A percentile compares a stretch with the other conserved stretches of the same genome.
Conservation (phyloP, 2,888 invertebrate species). For the Parapristionchus giblindavisi region DNA sequence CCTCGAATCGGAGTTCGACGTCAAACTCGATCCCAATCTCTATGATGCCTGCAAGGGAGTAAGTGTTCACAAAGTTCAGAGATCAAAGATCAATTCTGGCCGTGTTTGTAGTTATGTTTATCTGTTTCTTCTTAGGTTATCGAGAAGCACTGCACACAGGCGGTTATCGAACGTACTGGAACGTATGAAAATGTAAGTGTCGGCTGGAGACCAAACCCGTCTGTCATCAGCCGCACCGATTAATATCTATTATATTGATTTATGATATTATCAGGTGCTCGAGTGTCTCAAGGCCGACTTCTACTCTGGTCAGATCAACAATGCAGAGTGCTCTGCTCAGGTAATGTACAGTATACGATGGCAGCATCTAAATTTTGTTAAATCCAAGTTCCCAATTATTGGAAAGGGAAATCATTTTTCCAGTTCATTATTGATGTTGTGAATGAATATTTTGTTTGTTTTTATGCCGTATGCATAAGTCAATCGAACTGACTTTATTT, state of each 20-base stretch:
- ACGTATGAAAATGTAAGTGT: slow-evolving; percentile 32
- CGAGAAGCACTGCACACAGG: slow-evolving; percentile 36
- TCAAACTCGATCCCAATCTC: slow-evolving; percentile 87
- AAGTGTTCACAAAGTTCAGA: too few relatives aligned
- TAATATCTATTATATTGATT: neutral
- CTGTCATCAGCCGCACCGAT: neutral
- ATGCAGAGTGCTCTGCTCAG: slow-evolving; percentile 78
- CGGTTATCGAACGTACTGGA: slow-evolving; percentile 46
- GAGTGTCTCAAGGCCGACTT: slow-evolving; percentile 88
- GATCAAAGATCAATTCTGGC: too few relatives aligned
- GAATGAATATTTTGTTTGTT: too few relatives aligned
- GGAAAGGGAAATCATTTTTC: too few relatives aligned
- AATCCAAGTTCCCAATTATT: neutral
- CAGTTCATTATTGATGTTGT: too few relatives aligned
- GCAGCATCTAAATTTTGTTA: neutral
- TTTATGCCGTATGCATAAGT: too few relatives aligned
- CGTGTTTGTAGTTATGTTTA: too few relatives aligned
- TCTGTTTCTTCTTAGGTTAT: neutral
- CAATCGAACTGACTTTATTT: too few relatives aligned
- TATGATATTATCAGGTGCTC: slow-evolving; percentile 75
- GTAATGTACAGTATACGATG: slow-evolving; percentile 34
- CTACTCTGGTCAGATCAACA: slow-evolving; percentile 79
- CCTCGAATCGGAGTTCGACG: slow-evolving; percentile 80
- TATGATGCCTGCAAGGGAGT: slow-evolving; percentile 78
- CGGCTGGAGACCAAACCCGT: neutral